phyloP scores from a whole-genome alignment of 2,797 vertebrate genomes.

The Acridotheres tristis region DNA sequence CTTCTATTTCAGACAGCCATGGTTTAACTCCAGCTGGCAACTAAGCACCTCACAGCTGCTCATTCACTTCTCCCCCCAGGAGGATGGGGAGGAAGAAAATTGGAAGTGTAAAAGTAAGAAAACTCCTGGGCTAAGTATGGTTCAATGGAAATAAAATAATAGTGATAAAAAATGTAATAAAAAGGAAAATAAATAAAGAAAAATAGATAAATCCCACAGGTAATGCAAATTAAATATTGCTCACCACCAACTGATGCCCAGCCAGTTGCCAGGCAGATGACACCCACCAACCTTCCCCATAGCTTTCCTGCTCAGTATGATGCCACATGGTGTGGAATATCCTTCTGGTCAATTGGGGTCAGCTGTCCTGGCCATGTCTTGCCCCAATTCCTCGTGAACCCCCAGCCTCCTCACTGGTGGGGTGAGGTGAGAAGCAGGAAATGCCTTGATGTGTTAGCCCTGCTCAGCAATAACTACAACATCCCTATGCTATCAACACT shows the following conservation, averaged over 20 bases:
- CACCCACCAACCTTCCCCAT: background rate
- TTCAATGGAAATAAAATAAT: background rate
- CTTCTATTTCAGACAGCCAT: background rate
- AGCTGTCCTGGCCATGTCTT: background rate
- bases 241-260: background rate
- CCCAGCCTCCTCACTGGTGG: background rate
- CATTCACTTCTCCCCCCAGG: background rate
- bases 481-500: background rate
- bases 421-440: background rate
- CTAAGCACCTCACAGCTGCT: background rate
- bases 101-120: background rate
- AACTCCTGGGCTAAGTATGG: background rate
- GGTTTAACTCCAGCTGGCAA: background rate
- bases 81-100: background rate
- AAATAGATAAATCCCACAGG: background rate
- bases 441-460: background rate
- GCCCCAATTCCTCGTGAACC: background rate
- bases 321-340: background rate
- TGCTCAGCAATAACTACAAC: background rate
- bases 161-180: background rate
- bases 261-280: background rate
- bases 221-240: background rate
- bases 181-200: background rate
- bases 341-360: background rate
- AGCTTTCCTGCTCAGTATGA: background rate